Percentiles rank a stretch among this genome's conserved stretches.
Conservation (phyloP, 2,888 invertebrate species). For the Abrostola triplasia region DNA sequence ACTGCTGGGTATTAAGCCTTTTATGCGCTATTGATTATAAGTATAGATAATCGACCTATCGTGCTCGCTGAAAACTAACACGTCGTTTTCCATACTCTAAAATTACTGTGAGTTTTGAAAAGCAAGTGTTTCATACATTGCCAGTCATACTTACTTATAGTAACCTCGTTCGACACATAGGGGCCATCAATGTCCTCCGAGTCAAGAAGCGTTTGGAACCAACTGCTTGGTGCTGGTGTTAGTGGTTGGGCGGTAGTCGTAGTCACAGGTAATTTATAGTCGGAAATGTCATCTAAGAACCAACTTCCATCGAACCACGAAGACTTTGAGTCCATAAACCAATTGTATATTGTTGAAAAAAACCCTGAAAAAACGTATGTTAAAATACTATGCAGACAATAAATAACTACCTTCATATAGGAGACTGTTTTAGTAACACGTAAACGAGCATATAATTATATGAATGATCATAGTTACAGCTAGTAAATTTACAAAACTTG, state of each 20-base stretch:
- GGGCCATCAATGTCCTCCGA: conserved; percentile 77
- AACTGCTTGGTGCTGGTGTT: conserved; percentile 69
- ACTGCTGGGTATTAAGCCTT: too few species aligned
- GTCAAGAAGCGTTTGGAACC: conserved; percentile 81
- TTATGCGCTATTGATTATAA: too few species aligned
- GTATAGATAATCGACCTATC: too few species aligned
- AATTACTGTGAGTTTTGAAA: too few species aligned
- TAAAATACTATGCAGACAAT: background rate
- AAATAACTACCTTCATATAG: too few species aligned
- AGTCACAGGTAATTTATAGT: conserved; percentile 62
- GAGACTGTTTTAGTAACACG: too few species aligned
- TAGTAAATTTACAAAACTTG: too few species aligned
- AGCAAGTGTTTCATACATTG: too few species aligned
- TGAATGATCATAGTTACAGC: too few species aligned
- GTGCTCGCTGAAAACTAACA: too few species aligned
- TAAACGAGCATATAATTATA: too few species aligned
- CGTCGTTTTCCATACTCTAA: too few species aligned
- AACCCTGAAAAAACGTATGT: conserved; percentile 71
- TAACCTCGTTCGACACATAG: conserved; percentile 55
- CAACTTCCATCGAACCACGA: conserved; percentile 85
- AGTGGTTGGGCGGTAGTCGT: conserved; percentile 69
- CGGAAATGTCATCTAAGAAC: conserved; percentile 71
- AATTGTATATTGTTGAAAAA: conserved; percentile 74
- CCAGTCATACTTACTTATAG: conserved; percentile 50
- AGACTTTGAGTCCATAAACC: conserved; percentile 71